Base-by-base conservation (phyloP, 1,140 invertebrate genomes). In the Pygmarrhopalites habei region DNA sequence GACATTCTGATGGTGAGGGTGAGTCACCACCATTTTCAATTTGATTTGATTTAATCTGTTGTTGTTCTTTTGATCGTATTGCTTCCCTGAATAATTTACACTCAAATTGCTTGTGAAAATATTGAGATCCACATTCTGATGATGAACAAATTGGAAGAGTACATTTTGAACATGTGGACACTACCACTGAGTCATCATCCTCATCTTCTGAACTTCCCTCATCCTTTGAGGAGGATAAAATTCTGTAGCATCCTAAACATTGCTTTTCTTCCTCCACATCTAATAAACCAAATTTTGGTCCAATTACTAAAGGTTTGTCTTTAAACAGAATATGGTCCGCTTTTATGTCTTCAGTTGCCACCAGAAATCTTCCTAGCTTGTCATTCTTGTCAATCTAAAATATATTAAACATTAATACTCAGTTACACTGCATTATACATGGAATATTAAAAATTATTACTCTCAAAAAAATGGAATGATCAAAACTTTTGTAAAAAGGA, bases 181-280 rank as follows among this genome's bases (percentile, higher is more conserved):
- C 21, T 32, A 49, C 51, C n/a, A 44, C 28, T 25, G 35, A 30
- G 19, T 62, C 59, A 28, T 53, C 39, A 30, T 64, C 66, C 46
- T 55, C 41, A 10, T 58, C 62, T n/a, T 5, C 2, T 46, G 58
- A 28, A 28, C 30, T 39, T n/a, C n/a, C n/a, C n/a, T n/a, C n/a
- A 26, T 58, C 30, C 21, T 41, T 46, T 3, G 15, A 10, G 10
- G 39, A 41, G 29, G 26, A 17, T 21, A 66, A 32, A 30, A 55
- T 49, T 26, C 60, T 64, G 60, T 59, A 72, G 49, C 73, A 74
- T 5, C 72, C 72, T 5, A 74, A 58, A 57, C 73, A 74, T 25
- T 73, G 26, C 1, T 63, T 53, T 14, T 26, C 53, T 35, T 60
- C 59, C n/a, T n/a, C n/a, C 2, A 30, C 30, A 41, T 58, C 53